Conservation (phyloP, 2,888 invertebrate genomes). For the Scaptomyza reducta region DNA sequence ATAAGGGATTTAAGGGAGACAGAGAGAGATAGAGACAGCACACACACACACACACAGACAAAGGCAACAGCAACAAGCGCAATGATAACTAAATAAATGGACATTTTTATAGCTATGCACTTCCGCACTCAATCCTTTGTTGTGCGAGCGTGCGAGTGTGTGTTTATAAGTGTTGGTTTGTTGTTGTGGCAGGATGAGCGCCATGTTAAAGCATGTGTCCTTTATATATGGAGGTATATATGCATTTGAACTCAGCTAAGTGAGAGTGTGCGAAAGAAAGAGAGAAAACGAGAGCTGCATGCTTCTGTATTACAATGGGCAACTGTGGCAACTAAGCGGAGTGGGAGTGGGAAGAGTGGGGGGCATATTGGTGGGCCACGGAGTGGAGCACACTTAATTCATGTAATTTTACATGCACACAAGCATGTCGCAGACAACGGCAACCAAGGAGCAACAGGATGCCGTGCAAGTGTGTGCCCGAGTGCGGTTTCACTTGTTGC, state of each 20-base stretch:
- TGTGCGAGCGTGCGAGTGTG: constrained; percentile 37
- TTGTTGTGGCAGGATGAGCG: constrained; percentile 68
- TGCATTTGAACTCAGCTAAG: constrained; percentile 50
- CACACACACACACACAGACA: constrained; percentile 21
- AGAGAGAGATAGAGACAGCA: constrained; percentile 8
- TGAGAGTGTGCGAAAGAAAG: constrained; percentile 22
- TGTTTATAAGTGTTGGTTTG: constrained; percentile 37
- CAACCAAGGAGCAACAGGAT: constrained; percentile 72
- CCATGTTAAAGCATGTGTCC: constrained; percentile 70
- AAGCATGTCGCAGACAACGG: constrained; percentile 60
- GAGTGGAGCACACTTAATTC: constrained; percentile 73
- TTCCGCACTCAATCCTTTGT: constrained; percentile 79
- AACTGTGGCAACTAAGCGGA: constrained; percentile 35
- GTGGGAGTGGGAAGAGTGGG: constrained; percentile 6
- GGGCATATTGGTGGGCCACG: constrained; percentile 34
- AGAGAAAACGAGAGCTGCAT: constrained; percentile 27
- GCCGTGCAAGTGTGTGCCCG: constrained; percentile 57
- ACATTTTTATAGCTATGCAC: constrained; percentile 80
- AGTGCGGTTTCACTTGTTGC: constrained; percentile 78
- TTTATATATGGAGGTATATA: constrained; percentile 56
- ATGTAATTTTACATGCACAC: constrained; percentile 77
- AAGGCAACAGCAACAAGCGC: constrained; percentile 65
- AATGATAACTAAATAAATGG: constrained; percentile 80
- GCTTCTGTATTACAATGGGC: constrained; percentile 49
- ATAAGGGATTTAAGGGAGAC: neutral